Evolutionary conservation across 2,888 invertebrate genomes (phyloP), one percentile per base, ranked within the genome.

Genomic region (Acronicta psi): DNA sequence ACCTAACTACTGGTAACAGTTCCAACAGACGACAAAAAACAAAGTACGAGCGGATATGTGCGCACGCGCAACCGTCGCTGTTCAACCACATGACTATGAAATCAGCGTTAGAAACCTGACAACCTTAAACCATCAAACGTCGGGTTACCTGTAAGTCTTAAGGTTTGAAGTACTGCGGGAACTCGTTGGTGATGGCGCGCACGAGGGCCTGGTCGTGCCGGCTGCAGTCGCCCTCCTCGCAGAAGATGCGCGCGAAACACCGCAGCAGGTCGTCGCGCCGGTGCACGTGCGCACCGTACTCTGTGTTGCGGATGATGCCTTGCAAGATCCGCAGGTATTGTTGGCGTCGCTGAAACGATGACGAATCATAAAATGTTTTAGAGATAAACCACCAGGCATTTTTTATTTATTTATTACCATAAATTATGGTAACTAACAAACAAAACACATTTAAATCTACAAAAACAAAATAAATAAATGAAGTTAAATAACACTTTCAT

Each of bases 191-290:
- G 74, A 98, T 97, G 75, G 97, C 97, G 52, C 97, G 95, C 13
- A 98, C 97, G 43, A 97, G 92, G 64, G 96, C 95, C 81, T 98
- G 97, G 90, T 98, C 98, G 17, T 95, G 95, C 66, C 96, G 95
- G 84, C 97, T 97, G 75, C 95, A 94, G 23, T 96, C 96, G 4
- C 96, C 95, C 83, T 98, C 98, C 84, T 98, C 98, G 84, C 97
- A 97, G 88, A 98, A 97, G 84, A 98, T 98, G 46, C 97, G 95
- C 29, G 97, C 97, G 86, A 98, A 98, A 82, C 98, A 97, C 81
- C 97, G 97, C 67, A 97, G 95, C 45, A 98, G 93, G 87, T 98
- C 98, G 61, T 97, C 97, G 50, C 96, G 95, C 13, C 98, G 95
- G 87, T 98, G 98, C 63, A 95, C 93, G 85, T 98, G 97, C 31